Evolutionary conservation across 2,888 invertebrate genomes (phyloP), one percentile per base, ranked within the genome.

Genomic region (Pinctada fucata): DNA sequence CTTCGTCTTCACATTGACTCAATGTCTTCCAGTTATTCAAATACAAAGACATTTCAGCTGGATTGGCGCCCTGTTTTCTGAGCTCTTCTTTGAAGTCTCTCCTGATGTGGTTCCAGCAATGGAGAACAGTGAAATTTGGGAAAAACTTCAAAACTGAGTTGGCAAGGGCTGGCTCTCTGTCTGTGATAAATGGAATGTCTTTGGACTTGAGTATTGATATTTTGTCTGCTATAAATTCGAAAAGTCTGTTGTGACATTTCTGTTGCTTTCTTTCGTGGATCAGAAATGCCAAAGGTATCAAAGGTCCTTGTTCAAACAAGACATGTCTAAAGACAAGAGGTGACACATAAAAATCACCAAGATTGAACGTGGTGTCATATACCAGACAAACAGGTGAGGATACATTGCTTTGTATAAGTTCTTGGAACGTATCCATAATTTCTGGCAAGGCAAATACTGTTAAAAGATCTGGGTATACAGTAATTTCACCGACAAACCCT

Each of bases 41-140:
- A 49, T 76, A 76, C 8, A 70, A 2, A 5, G 69, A 6, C 10
- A 63, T 70, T n/a, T 76, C 63, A 2, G 10, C 16, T 1, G 10
- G n/a, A 5, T 52, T 16, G 10, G 45, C 76, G n/a, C 64, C 76
- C 0, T 8, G 6, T 13, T 71, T 70, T 8, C 63, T 58, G 3
- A 64, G 10, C n/a, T 64, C 31, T 3, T 50, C 49, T n/a, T 76
- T 76, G 3, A 76, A 72, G n/a, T 76, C 66, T 10, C 64, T 68
- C 31, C 47, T 76, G 3, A 70, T 3, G 31, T 76, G 71, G 48
- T 76, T 76, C 76, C 76, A 76, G 52, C 76, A 76, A n/a, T 71
- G 49, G 16, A 76, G 10, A 3, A 70, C 64, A 5, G 48, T 4
- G 48, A 69, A 49, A n/a, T n/a, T n/a, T n/a, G n/a, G n/a, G n/a